These are phyloP conservation scores for Cardinalis cardinalis DNA, from an alignment of 2,113 vertebrate species.

Conservation along the genomic window DNA sequence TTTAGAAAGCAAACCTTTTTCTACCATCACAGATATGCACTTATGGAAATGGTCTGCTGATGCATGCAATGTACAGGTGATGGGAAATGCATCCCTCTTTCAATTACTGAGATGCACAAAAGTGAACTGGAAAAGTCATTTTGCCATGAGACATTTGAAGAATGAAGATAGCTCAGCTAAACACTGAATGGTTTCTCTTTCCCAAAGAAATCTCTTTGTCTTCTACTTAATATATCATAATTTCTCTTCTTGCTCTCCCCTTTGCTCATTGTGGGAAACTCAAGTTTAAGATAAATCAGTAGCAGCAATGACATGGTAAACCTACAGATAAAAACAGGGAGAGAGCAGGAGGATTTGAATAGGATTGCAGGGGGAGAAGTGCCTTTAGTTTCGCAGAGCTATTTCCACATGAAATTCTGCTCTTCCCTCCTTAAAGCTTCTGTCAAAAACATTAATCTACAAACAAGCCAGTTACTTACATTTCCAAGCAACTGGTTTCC, in stretches of 20 bases:
- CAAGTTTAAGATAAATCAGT: rapidly evolving
- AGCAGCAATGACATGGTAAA: rapidly evolving
- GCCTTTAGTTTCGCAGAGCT: not conserved
- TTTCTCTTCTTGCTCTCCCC: not conserved
- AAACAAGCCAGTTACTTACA: not conserved
- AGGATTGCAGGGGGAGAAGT: not conserved
- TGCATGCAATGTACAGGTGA: not conserved
- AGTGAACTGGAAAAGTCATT: not conserved
- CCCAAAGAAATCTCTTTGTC: not conserved
- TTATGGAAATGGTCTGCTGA: not conserved
- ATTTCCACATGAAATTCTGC: not conserved
- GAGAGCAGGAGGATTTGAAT: not conserved
- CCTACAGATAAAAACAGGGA: not conserved
- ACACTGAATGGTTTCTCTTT: not conserved
- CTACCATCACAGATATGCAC: not conserved
- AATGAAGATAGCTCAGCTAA: not conserved
- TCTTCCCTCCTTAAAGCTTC: not conserved
- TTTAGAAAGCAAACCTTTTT: not conserved
- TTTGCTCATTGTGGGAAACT: not conserved
- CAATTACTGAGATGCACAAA: not conserved
- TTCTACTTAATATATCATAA: not conserved
- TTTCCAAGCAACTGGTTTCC: not conserved
- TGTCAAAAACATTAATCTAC: not conserved
- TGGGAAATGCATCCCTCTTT: not conserved
- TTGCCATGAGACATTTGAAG: not conserved